Conservation (phyloP, 2,113 vertebrate species). For the Muscicapa adusta region DNA sequence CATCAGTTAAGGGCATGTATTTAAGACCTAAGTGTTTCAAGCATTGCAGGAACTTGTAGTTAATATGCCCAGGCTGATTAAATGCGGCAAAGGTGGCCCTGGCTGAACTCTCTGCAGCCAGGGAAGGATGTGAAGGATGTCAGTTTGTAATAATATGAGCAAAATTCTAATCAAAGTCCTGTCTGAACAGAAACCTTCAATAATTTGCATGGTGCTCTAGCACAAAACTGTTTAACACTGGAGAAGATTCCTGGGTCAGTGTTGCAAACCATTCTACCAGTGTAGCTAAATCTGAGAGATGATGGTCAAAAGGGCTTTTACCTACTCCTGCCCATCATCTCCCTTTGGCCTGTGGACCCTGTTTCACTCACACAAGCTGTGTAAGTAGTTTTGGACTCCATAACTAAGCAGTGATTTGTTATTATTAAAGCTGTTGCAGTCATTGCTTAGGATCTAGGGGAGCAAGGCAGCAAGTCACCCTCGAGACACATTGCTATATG, state of each 20-base stretch:
- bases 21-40: neutral
- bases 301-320: neutral
- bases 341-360: neutral
- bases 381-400: neutral
- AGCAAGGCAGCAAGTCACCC: neutral
- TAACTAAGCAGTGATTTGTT: neutral
- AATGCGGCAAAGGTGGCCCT: neutral
- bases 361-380: accelerated
- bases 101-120: neutral
- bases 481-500: accelerated
- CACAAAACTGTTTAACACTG: neutral
- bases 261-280: neutral
- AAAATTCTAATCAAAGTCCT: neutral
- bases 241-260: neutral
- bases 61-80: slow-evolving; percentile 9
- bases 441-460: neutral
- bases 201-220: neutral
- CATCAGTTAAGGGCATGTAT: neutral
- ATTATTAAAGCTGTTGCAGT: neutral
- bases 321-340: neutral
- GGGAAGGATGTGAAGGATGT: neutral
- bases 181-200: neutral
- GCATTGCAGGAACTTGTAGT: neutral
- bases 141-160: neutral
- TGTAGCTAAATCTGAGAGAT: neutral